These are phyloP conservation scores for Sinhomidia bicolor DNA, from an alignment of 2,888 invertebrate species.

Conservation along the genomic window DNA sequence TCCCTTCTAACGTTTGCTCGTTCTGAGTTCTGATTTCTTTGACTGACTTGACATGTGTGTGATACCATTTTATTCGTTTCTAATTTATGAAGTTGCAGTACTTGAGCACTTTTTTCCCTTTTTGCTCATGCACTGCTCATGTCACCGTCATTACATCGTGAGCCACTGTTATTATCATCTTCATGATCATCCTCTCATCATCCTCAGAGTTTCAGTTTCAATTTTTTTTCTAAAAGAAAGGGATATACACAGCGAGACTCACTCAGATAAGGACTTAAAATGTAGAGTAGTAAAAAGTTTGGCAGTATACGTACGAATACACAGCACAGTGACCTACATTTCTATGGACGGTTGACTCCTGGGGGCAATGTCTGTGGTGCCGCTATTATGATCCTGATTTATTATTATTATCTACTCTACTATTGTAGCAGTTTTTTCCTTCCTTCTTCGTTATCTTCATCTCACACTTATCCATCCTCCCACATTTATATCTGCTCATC, in stretches of 20 bases:
- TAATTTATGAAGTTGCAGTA: background rate
- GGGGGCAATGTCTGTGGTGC: conserved; percentile 31
- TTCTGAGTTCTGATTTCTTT: background rate
- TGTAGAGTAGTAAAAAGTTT: background rate
- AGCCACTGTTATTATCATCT: background rate
- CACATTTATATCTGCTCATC: background rate
- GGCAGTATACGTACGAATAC: background rate
- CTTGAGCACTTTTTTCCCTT: background rate
- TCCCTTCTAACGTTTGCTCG: background rate
- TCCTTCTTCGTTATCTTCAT: conserved; percentile 27
- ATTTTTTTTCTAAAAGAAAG: conserved; percentile 25
- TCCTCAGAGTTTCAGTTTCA: conserved; percentile 41
- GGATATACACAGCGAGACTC: background rate
- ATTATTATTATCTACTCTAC: background rate
- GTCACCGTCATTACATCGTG: conserved; percentile 25
- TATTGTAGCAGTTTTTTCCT: background rate
- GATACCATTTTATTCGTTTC: conserved; percentile 3
- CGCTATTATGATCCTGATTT: background rate
- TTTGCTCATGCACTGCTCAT: conserved; percentile 2
- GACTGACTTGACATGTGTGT: conserved; percentile 17
- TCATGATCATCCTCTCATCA: background rate
- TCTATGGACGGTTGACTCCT: conserved; percentile 41
- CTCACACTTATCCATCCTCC: background rate
- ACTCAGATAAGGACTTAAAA: background rate
- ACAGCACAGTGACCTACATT: conserved; percentile 63